Percentiles rank a stretch among this genome's conserved stretches.
These are phyloP conservation scores for Scrobipalpa atriplicella DNA, from an alignment of 2,888 invertebrate species.

Conservation along the genomic window DNA sequence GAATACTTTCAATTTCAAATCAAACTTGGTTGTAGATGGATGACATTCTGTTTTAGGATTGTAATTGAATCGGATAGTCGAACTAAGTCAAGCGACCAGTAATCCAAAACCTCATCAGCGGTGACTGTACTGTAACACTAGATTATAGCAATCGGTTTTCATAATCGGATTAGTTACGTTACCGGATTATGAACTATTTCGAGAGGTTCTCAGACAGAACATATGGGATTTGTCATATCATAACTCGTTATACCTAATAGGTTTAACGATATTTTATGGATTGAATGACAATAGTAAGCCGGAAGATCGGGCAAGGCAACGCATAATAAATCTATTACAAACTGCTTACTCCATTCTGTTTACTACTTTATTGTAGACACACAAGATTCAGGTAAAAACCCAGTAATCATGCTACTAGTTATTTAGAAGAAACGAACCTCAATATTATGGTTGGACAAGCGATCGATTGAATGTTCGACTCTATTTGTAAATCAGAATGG, in stretches of 20 bases:
- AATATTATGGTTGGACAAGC: constrained; percentile 12
- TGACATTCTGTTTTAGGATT: no score
- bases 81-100: background rate
- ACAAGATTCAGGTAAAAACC: no score
- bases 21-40: no score
- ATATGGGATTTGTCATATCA: background rate
- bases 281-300: background rate
- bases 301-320: background rate
- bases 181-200: background rate
- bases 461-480: constrained; percentile 1
- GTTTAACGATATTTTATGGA: background rate
- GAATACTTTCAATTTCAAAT: no score
- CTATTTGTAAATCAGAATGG: constrained; percentile 20
- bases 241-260: background rate
- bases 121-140: constrained; percentile 1
- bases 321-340: no score
- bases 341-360: no score
- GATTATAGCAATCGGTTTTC: background rate
- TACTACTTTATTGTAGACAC: no score
- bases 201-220: background rate
- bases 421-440: background rate
- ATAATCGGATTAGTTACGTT: background rate
- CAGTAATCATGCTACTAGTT: background rate
- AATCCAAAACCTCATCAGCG: background rate
- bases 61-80: background rate